Evolutionary conservation across 2,797 vertebrate species (phyloP).

Genomic region (Typhlichthys subterraneus): DNA sequence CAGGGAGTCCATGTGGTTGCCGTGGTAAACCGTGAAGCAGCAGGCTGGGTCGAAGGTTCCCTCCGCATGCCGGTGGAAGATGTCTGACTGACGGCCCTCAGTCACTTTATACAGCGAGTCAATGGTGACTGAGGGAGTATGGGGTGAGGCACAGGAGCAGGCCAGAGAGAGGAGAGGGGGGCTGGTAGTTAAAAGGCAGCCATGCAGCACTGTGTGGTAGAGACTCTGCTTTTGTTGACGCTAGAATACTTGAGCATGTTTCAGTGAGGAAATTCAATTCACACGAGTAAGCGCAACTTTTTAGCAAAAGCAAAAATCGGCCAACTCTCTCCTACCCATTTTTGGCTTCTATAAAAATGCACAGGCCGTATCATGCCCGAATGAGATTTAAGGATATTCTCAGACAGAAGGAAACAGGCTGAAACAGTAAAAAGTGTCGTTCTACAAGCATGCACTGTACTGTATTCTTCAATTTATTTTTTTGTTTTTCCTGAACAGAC

Average conservation of each 20-base stretch:
- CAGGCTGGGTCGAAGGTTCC: slow-evolving; percentile 91
- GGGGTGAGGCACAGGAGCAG: slow-evolving; percentile 5
- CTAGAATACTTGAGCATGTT: too few relatives aligned
- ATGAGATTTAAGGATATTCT: slow-evolving; percentile 43
- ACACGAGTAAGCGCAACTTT: too few relatives aligned
- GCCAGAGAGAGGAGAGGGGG: slow-evolving; percentile 1
- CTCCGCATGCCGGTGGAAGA: slow-evolving; percentile 92
- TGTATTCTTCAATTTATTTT: not conserved
- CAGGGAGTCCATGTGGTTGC: slow-evolving; percentile 95
- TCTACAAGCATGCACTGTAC: slow-evolving; percentile 11
- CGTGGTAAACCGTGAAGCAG: slow-evolving; percentile 97
- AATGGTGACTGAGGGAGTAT: slow-evolving; percentile 85
- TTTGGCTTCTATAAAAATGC: slow-evolving; percentile 12
- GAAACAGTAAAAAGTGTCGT: slow-evolving; percentile 16
- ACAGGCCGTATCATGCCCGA: slow-evolving; percentile 29
- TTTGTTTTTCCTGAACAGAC: not conserved
- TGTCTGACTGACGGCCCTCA: slow-evolving; percentile 90
- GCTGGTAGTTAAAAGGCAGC: not conserved
- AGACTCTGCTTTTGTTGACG: too few relatives aligned
- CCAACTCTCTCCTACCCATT: slow-evolving; percentile 3
- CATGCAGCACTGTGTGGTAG: too few relatives aligned
- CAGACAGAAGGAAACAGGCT: slow-evolving; percentile 18
- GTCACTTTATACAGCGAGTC: slow-evolving; percentile 98
- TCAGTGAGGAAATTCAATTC: too few relatives aligned
- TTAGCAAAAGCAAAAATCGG: not conserved